A percentile compares a stretch with the other conserved stretches of the same genome.
Evolutionary conservation across 2,113 vertebrate species (phyloP).

Genomic region (Erinaceus europaeus): DNA sequence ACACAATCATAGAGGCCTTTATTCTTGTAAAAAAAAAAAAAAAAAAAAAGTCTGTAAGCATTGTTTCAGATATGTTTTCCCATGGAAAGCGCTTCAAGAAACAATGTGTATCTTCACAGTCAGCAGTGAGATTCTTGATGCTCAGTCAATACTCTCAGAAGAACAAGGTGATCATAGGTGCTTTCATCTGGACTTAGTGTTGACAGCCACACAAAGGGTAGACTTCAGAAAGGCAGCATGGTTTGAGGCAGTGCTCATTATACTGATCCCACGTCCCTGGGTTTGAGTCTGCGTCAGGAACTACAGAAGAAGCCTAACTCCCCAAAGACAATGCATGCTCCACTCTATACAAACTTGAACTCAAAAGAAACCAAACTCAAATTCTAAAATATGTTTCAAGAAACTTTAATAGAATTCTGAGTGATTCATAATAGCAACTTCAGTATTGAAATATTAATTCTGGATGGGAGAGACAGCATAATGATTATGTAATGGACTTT

Average conservation of each 20-base stretch:
- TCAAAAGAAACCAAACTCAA: slow-evolving; percentile 5
- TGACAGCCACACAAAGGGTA: not conserved
- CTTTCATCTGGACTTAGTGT: not conserved
- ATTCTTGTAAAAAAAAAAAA: not conserved
- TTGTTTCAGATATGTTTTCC: not conserved
- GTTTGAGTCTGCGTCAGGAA: not conserved
- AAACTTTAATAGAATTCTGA: not conserved
- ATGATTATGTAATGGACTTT: no score
- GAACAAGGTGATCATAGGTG: not conserved
- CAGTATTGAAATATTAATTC: not conserved
- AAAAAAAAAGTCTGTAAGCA: not conserved
- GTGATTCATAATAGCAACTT: not conserved
- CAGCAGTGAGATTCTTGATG: not conserved
- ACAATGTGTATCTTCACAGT: not conserved
- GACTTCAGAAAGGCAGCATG: no score
- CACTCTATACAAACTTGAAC: not conserved
- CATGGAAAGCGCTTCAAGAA: not conserved
- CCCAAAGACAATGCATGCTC: not conserved
- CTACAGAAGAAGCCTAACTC: not conserved
- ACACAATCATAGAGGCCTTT: not conserved
- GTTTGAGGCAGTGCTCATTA: not conserved
- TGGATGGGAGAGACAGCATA: no score
- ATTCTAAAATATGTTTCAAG: not conserved
- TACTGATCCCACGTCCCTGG: not conserved
- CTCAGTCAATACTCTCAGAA: not conserved